Evolutionary conservation across 2,113 vertebrate species (phyloP), one percentile per base, ranked within the genome.

Genomic region (Ochotona curzoniae): DNA sequence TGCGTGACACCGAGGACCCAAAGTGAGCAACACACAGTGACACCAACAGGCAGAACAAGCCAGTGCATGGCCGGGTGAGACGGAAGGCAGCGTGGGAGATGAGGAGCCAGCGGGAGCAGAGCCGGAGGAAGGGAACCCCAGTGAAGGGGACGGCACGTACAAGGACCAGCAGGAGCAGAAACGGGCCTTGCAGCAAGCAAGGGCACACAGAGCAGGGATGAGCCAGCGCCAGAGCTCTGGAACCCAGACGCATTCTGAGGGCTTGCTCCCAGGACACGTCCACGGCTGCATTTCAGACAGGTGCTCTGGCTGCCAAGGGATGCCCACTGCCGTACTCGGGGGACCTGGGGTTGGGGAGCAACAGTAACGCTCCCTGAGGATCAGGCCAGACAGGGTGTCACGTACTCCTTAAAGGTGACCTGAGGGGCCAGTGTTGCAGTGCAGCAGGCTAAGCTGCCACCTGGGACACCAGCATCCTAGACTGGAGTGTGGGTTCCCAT

Each of bases 331-430:
- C 9, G 49, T 4, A 54, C 20, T 51, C 86, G 6, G 10, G 23
- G 30, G 2, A n/a, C 15, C 15, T 0, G 49, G 30, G 76, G 49
- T 7, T 2, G 23, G 5, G 51, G 8, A 75, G 23, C 4, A 81
- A 60, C 83, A 32, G 20, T 1, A 18, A 60, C 7, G 18, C n/a
- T 18, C 38, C 86, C 20, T 20, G 30, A 82, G 28, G 28, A 60
- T 2, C 47, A 13, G 30, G 28, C 44, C 26, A 18, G 11, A 25
- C 4, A 2, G 2, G 1, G 30, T 21, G 49, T 73, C 64, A 0
- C 0, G 38, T 9, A 25, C 7, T 71, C 20, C 63, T 26, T 8
- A 25, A 20, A 10, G 64, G 73, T 23, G 23, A 63, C 35, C 2
- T 35, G 0, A 4, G 67, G 71, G 61, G 44, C 7, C 4, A 38